phyloP scores from a whole-genome alignment of 1,140 invertebrate genomes.

The Magallana gigas region DNA sequence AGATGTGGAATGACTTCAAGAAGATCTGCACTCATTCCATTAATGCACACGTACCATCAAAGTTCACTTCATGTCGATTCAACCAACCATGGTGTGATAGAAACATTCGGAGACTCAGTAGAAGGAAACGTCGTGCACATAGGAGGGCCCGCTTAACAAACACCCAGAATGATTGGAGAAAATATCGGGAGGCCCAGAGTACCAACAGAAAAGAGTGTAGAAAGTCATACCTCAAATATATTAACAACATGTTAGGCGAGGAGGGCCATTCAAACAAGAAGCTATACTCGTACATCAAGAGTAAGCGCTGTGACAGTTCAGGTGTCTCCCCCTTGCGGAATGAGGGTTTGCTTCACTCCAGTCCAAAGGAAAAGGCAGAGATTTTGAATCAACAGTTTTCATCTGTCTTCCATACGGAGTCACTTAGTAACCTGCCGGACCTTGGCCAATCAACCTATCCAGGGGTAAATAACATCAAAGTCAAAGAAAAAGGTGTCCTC shows the following conservation, averaged over 20 bases:
- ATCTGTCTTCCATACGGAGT: not conserved
- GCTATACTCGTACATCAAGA: conserved; percentile 11
- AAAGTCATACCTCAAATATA: not conserved
- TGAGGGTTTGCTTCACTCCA: not conserved
- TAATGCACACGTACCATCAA: conserved; percentile 43
- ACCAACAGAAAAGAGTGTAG: not conserved
- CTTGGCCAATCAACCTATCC: not conserved
- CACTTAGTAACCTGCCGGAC: not conserved
- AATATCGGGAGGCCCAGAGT: not conserved
- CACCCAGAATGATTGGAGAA: not conserved
- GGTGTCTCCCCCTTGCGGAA: not conserved
- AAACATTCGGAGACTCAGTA: not conserved
- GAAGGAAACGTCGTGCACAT: not conserved
- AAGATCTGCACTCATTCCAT: not conserved
- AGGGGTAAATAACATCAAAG: no score
- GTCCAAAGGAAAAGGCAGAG: not conserved
- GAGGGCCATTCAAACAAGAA: not conserved
- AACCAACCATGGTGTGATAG: conserved; percentile 36
- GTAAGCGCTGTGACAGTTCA: not conserved
- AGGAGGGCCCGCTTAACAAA: not conserved
- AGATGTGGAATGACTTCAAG: conserved; percentile 37
- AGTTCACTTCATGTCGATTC: conserved; percentile 31
- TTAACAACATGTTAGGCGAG: not conserved
- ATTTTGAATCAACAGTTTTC: conserved; percentile 6
- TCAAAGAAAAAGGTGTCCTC: not conserved